phyloP scores from a whole-genome alignment of 1,140 invertebrate genomes.

The Nylanderia fulva region DNA sequence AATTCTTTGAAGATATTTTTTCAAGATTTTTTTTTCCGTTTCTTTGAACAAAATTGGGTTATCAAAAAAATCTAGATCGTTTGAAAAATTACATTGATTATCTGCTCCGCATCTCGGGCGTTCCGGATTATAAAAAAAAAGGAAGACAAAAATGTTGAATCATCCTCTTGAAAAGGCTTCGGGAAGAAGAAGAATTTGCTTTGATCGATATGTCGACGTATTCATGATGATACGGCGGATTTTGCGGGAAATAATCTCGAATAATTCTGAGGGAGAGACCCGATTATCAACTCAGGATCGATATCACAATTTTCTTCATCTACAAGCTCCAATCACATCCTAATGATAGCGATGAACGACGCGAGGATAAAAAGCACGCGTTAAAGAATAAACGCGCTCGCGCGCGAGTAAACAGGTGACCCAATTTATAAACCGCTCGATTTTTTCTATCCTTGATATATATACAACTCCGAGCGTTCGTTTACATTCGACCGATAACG shows the following conservation, averaged over 20 bases:
- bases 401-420: conserved; percentile 39
- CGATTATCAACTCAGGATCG: not conserved
- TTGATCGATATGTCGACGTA: not conserved
- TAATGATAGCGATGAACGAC: conserved; percentile 17
- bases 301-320: conserved; percentile 9
- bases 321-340: not conserved
- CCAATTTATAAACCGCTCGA: conserved; percentile 48
- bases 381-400: conserved; percentile 13
- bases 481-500: conserved; percentile 47
- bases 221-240: not conserved
- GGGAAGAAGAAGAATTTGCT: not conserved
- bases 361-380: conserved; percentile 12
- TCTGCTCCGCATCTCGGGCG: not conserved
- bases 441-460: conserved; percentile 47
- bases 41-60: not conserved
- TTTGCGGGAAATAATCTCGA: not conserved
- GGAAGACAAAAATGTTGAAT: not conserved
- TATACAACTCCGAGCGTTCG: conserved; percentile 1
- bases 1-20: conserved; percentile 8
- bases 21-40: not conserved
- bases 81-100: not conserved
- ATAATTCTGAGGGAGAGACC: not conserved
- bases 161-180: not conserved
- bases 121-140: not conserved
- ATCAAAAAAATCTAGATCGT: not conserved